phyloP scores from a whole-genome alignment of 2,797 vertebrate genomes.

The Lagorchestes hirsutus region DNA sequence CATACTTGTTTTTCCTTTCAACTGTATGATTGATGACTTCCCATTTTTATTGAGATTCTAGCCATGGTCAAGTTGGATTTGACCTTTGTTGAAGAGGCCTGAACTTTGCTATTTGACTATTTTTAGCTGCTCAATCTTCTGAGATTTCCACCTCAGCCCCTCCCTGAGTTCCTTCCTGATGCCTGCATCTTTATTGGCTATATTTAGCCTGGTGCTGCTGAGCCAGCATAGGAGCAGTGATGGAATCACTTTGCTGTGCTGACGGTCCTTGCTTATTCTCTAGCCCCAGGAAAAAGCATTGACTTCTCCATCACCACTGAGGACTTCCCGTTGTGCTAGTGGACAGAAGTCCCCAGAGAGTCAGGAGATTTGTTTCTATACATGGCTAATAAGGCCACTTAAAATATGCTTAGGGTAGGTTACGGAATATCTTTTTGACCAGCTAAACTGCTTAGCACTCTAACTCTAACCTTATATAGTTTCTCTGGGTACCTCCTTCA shows the following conservation, averaged over 20 bases:
- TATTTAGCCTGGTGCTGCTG: background rate
- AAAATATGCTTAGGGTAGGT: background rate
- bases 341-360: background rate
- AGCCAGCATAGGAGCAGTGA: background rate
- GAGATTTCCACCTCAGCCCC: conserved; percentile 70
- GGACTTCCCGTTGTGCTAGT: background rate
- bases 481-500: background rate
- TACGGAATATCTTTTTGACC: background rate
- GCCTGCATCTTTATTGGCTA: conserved; percentile 37
- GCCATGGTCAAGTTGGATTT: conserved; percentile 69
- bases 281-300: background rate
- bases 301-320: background rate
- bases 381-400: background rate
- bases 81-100: conserved; percentile 82
- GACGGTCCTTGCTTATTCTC: background rate
- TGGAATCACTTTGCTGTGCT: background rate
- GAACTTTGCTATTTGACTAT: conserved; percentile 89
- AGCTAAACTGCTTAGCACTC: background rate
- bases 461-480: background rate
- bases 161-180: conserved; percentile 52
- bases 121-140: conserved; percentile 78
- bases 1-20: background rate
- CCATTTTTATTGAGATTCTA: background rate
- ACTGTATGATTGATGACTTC: background rate
- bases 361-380: background rate